Evolutionary conservation across 1,140 invertebrate genomes (phyloP), one percentile per base, ranked within the genome.

Genomic region (Brachionus plicatilis): DNA sequence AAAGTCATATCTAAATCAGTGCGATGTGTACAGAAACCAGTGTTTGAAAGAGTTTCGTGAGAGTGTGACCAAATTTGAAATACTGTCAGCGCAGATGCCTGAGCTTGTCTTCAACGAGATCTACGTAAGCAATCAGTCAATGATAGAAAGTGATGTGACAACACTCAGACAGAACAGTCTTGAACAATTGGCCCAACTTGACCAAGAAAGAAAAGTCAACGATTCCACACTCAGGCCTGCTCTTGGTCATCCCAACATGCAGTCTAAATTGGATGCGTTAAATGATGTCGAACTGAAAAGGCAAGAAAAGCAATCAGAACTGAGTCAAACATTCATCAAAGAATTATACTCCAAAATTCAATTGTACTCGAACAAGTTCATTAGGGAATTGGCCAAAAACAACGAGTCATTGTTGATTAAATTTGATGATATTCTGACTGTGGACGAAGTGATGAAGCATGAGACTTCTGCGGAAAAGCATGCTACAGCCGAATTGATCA

Each of bases 1-100:
- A 24, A 87, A 88, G 85, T 89, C 87, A 4, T 90, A 90, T 85
- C 86, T 86, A 27, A 86, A 86, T 29, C 89, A 90, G 84, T 86
- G 88, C 50, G 87, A 88, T 27, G 88, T 88, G 66, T 90, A 89
- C 84, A 87, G 88, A 79, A 89, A 89, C 85, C 87, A 89, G 83
- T 90, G 88, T 86, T 86, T 90, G 43, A 88, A 89, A 86, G 89
- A 89, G 12, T 60, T 82, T 60, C 50, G 53, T 45, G 65, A 68
- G 3, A 82, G 33, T 82, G 53, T 65, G 2, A 82, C 53, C 9
- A 68, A 82, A 68, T 82, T 82, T 65, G 79, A 60, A 43, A 65
- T 68, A 20, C 27, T 82, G 1, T 20, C 17, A 65, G 50, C 79
- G 2, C n/a, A 65, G 65, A 43, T 82, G 53, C 79, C 65, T 2